These are phyloP conservation scores for Phocides pigmalion DNA, from an alignment of 1,140 invertebrate genomes.

Conservation along the genomic window DNA sequence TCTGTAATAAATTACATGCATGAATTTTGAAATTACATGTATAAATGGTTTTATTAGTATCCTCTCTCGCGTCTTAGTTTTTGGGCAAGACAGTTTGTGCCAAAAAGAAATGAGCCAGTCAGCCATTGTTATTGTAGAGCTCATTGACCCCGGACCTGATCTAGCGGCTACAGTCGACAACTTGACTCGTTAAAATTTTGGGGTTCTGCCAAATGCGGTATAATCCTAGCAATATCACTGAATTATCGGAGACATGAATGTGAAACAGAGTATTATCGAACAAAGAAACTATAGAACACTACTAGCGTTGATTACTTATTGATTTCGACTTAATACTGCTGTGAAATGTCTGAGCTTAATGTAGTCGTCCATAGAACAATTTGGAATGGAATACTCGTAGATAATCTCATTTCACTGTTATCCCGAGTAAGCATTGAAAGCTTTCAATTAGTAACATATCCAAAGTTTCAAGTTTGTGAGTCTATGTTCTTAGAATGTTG, in stretches of 20 bases:
- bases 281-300: too few species aligned
- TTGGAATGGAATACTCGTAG: neutral
- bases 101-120: conserved; percentile 19
- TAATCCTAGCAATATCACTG: conserved; percentile 6
- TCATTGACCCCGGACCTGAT: conserved; percentile 28
- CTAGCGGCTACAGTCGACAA: conserved; percentile 19
- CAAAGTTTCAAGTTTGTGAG: neutral
- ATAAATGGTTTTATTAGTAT: neutral
- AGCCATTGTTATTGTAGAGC: conserved; percentile 26
- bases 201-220: conserved; percentile 19
- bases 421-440: neutral
- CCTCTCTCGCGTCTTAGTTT: neutral
- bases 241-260: neutral
- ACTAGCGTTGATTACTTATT: neutral
- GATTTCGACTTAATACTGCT: too few species aligned
- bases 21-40: too few species aligned
- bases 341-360: neutral
- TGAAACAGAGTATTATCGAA: neutral
- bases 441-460: conserved; percentile 5
- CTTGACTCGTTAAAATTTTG: conserved; percentile 21
- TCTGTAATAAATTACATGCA: too few species aligned
- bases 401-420: neutral
- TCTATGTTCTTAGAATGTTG: neutral
- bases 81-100: neutral
- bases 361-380: neutral